A percentile compares a stretch with the other conserved stretches of the same genome.
Conservation (phyloP, 2,797 vertebrate genomes). For the Anas bernieri region DNA sequence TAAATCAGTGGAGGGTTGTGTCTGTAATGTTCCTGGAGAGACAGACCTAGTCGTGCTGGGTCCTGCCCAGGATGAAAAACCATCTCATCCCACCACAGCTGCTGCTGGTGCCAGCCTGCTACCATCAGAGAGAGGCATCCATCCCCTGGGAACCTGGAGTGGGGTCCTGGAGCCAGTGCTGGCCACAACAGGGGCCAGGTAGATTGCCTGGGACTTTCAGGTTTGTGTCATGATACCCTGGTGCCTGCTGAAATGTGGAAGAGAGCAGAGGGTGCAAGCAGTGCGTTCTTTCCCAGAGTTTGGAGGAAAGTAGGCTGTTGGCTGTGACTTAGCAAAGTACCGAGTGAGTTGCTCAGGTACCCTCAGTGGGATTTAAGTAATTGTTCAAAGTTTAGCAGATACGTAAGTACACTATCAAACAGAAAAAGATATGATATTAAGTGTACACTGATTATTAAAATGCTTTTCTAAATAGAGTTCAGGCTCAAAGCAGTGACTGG, state of each 20-base stretch:
- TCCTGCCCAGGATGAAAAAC: neutral
- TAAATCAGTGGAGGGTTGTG: neutral
- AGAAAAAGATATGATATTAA: neutral
- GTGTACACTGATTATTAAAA: neutral
- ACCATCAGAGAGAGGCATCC: neutral
- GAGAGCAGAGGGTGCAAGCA: neutral
- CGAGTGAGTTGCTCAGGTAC: neutral
- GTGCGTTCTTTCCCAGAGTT: neutral
- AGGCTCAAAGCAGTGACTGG: neutral
- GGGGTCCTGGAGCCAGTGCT: neutral
- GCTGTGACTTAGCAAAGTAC: neutral
- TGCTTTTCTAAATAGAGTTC: neutral
- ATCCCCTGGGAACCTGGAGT: neutral
- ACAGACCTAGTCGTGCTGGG: neutral
- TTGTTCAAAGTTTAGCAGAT: neutral
- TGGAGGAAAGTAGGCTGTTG: neutral
- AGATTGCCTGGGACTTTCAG: neutral
- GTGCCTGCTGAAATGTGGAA: accelerated
- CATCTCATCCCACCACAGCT: neutral
- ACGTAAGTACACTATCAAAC: neutral
- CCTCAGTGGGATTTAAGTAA: neutral
- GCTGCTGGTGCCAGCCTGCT: neutral
- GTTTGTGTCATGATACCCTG: neutral
- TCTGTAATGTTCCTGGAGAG: neutral
- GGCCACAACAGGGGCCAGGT: neutral